Evolutionary conservation across 2,113 vertebrate genomes (phyloP).

Genomic region (Pteronura brasiliensis): DNA sequence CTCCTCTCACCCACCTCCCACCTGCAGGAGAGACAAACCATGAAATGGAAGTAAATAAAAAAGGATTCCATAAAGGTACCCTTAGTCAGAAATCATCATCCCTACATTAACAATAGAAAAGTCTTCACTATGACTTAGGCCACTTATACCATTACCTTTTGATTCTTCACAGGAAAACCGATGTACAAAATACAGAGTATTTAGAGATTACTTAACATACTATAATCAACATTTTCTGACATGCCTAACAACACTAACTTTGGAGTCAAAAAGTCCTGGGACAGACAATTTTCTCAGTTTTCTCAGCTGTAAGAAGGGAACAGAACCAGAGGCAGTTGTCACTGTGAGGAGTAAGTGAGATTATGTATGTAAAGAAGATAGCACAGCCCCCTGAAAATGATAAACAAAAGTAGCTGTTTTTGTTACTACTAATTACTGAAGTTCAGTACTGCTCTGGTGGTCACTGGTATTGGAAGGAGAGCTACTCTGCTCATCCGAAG

Average conservation of each 20-base stretch:
- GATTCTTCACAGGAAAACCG: slow-evolving; percentile 15
- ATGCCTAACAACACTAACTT: not conserved
- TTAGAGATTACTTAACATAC: slow-evolving; percentile 6
- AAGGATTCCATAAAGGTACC: not conserved
- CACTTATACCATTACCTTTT: not conserved
- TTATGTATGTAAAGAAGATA: not conserved
- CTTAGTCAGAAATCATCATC: slow-evolving; percentile 39
- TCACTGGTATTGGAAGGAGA: not conserved
- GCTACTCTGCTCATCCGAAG: not conserved
- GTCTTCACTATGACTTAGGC: not conserved
- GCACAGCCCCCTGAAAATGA: not conserved
- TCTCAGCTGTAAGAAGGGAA: not conserved
- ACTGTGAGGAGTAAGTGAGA: not conserved
- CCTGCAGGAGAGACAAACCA: slow-evolving; percentile 57
- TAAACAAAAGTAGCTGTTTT: not conserved
- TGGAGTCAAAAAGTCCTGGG: not conserved
- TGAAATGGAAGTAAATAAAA: slow-evolving; percentile 59
- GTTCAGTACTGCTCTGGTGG: not conserved
- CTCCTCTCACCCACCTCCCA: slow-evolving; percentile 77
- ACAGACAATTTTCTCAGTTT: not conserved
- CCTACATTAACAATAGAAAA: not conserved
- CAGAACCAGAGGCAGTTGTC: not conserved
- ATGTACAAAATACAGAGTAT: not conserved
- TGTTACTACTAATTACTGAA: not conserved
- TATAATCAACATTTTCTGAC: not conserved